Conservation (phyloP, 2,888 invertebrate genomes). For the Ectemnius lituratus region DNA sequence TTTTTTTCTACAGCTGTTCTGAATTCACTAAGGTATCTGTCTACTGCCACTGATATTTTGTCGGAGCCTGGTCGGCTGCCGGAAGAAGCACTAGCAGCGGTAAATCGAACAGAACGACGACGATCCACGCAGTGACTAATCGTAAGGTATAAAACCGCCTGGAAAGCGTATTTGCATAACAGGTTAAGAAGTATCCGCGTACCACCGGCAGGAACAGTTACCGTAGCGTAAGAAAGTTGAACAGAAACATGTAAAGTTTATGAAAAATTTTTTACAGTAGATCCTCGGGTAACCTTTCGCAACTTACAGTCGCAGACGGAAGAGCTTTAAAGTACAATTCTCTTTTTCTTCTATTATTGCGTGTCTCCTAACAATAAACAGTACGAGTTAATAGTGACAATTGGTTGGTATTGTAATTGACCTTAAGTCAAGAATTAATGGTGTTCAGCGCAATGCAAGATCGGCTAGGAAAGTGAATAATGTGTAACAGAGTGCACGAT, state of each 20-base stretch:
- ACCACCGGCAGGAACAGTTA: slow-evolving; percentile 55
- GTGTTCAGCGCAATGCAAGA: no score
- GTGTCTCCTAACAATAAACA: slow-evolving; percentile 3
- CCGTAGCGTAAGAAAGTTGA: slow-evolving; percentile 55
- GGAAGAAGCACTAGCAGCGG: slow-evolving; percentile 92
- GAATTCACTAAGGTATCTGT: slow-evolving; percentile 92
- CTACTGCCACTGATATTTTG: slow-evolving; percentile 95
- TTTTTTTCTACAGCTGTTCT: slow-evolving; percentile 87
- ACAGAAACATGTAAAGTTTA: slow-evolving; percentile 36
- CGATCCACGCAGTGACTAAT: slow-evolving; percentile 68
- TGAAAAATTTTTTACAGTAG: slow-evolving; percentile 28
- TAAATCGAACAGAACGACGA: slow-evolving; percentile 75
- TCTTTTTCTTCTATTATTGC: slow-evolving; percentile 21
- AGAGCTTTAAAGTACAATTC: slow-evolving; percentile 50
- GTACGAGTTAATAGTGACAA: slow-evolving; percentile 3
- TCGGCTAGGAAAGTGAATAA: no score
- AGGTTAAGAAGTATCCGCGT: slow-evolving; percentile 39
- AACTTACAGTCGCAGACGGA: slow-evolving; percentile 9
- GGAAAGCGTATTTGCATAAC: slow-evolving; percentile 42
- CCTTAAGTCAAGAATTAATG: no score
- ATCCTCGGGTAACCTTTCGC: slow-evolving; percentile 10
- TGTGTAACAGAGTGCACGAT: no score
- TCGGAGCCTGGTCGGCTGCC: slow-evolving; percentile 92
- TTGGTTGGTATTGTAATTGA: no score
- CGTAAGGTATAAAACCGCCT: slow-evolving; percentile 37